A percentile compares a stretch with the other conserved stretches of the same genome.
Conservation (phyloP, 2,888 invertebrate species). For the Hartigia nigra region DNA sequence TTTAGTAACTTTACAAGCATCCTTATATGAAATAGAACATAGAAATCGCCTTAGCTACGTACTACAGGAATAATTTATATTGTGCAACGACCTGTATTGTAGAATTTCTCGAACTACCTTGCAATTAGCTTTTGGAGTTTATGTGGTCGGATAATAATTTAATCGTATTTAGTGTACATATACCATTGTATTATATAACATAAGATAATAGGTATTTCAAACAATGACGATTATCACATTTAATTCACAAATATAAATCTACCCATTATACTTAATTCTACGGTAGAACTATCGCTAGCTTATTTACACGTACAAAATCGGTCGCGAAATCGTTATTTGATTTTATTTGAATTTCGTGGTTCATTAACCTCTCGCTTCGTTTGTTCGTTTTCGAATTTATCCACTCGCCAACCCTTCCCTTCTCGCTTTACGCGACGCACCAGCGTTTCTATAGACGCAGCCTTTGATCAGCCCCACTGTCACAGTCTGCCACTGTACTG, state of each 20-base stretch:
- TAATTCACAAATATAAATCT: neutral
- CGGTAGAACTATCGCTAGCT: neutral
- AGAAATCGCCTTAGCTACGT: neutral
- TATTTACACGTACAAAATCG: neutral
- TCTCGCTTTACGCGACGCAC: neutral
- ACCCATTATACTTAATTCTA: neutral
- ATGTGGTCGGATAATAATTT: neutral
- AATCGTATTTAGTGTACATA: neutral
- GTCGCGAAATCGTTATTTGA: neutral
- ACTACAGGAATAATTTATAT: neutral
- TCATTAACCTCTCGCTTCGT: neutral
- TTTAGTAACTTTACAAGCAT: neutral
- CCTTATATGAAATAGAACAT: neutral
- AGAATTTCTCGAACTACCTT: neutral
- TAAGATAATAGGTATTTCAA: neutral
- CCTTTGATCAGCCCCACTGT: neutral
- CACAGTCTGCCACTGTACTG: neutral
- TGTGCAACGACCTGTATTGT: neutral
- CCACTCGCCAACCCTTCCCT: neutral
- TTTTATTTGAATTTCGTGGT: neutral
- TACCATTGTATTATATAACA: neutral
- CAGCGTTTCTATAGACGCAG: neutral
- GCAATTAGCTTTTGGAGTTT: neutral
- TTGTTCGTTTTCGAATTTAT: neutral
- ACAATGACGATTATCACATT: neutral